Conservation (phyloP, 2,113 vertebrate species). For the Aspidoscelis tigris region DNA sequence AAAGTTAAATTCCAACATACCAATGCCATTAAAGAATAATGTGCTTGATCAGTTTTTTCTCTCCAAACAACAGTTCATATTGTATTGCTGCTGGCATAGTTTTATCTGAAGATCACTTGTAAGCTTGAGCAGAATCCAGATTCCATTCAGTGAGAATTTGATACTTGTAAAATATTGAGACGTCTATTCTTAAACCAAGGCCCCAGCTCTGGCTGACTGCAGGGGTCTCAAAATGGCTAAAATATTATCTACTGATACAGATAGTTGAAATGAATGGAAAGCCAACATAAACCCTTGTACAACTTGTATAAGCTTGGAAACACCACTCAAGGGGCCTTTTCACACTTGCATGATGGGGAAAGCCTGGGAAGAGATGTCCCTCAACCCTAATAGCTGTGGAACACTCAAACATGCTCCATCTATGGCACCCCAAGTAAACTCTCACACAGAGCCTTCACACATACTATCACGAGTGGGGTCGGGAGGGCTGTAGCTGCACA, state of each 20-base stretch:
- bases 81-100: not conserved
- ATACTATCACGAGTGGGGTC: too few species aligned
- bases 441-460: too few species aligned
- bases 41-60: not conserved
- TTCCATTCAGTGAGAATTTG: conserved; percentile 1
- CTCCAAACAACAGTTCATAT: not conserved
- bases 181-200: not conserved
- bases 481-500: too few species aligned
- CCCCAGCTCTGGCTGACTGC: not conserved
- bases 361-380: too few species aligned
- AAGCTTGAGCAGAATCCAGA: not conserved
- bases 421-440: too few species aligned
- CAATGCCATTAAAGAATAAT: not conserved
- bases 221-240: not conserved
- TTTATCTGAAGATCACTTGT: conserved; percentile 23
- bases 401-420: too few species aligned
- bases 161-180: conserved; percentile 12
- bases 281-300: not conserved
- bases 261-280: not conserved
- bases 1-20: not conserved
- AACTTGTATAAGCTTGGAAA: not conserved
- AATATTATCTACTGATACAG: not conserved
- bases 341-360: too few species aligned
- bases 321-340: too few species aligned
- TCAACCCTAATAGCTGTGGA: too few species aligned